Conservation (phyloP, 2,888 invertebrate species). For the Camponotus fellah region DNA sequence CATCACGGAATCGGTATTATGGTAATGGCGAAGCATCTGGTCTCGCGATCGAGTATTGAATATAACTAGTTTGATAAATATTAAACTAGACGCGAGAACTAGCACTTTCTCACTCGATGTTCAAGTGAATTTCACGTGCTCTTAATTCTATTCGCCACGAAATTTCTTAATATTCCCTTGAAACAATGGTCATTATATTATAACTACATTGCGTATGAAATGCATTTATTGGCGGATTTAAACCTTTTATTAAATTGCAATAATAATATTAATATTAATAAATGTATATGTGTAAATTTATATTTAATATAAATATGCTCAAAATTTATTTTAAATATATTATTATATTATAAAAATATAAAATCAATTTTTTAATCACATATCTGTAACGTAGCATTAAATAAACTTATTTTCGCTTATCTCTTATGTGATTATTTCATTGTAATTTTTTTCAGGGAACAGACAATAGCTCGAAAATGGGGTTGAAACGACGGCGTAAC, state of each 20-base stretch:
- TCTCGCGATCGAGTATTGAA: conserved; percentile 23
- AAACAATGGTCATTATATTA: conserved; percentile 3
- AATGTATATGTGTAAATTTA: background rate
- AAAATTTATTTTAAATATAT: background rate
- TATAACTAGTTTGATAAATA: conserved; percentile 43
- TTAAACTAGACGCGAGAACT: conserved; percentile 43
- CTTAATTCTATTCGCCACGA: conserved; percentile 4
- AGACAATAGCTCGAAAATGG: conserved; percentile 80
- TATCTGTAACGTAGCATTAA: background rate
- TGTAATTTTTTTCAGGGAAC: conserved; percentile 70
- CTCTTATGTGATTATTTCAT: conserved; percentile 2
- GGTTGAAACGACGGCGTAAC: conserved; percentile 81
- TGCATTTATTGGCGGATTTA: background rate
- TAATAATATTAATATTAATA: conserved; percentile 3
- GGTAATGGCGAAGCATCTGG: conserved; percentile 29
- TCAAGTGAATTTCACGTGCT: conserved; percentile 1
- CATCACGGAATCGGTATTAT: conserved; percentile 36
- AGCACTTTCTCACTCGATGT: conserved; percentile 26
- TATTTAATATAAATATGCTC: background rate
- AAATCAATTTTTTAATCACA: background rate
- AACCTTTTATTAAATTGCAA: background rate
- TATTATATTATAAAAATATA: background rate
- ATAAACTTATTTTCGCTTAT: background rate
- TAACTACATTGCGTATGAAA: background rate
- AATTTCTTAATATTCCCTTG: conserved; percentile 22